Conservation (phyloP, 2,797 vertebrate species). For the Pangasius krempfi region DNA sequence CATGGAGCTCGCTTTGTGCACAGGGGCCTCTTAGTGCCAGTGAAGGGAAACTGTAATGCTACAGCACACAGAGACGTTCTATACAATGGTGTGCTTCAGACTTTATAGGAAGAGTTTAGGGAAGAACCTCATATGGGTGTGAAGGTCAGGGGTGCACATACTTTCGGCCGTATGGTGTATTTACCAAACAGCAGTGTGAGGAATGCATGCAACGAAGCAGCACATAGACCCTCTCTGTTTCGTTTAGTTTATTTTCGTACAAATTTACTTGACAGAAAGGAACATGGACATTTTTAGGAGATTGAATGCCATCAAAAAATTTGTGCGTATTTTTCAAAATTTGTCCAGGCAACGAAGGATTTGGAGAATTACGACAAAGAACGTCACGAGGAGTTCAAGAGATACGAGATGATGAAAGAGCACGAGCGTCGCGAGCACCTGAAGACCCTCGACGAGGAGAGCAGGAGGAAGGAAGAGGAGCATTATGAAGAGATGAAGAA, state of each 20-base stretch:
- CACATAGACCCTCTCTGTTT: neutral
- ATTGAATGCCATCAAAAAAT: too few species aligned
- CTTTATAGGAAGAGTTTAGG: neutral
- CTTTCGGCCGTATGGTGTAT: neutral
- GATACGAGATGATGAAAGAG: constrained; percentile 98
- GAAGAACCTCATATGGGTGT: neutral
- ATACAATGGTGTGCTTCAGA: neutral
- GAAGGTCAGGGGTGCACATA: neutral
- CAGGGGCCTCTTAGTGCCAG: neutral
- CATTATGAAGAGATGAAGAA: constrained; percentile 94
- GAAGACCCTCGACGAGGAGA: constrained; percentile 89
- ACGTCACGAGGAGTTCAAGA: constrained; percentile 95
- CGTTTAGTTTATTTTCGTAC: too few species aligned
- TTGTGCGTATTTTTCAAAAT: too few species aligned
- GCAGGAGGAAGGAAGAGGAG: constrained; percentile 85
- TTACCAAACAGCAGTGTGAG: neutral
- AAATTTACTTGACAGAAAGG: too few species aligned
- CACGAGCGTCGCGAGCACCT: constrained; percentile 92
- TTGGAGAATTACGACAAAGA: constrained; percentile 96
- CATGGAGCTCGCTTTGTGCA: neutral
- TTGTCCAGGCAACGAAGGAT: constrained; percentile 88
- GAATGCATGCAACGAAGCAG: neutral
- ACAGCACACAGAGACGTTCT: neutral
- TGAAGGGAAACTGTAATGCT: neutral
- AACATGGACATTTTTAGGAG: too few species aligned